Percentiles rank a stretch among this genome's conserved stretches.
Evolutionary conservation across 1,140 invertebrate genomes (phyloP).

Genomic region (Diploscapter pachys): DNA sequence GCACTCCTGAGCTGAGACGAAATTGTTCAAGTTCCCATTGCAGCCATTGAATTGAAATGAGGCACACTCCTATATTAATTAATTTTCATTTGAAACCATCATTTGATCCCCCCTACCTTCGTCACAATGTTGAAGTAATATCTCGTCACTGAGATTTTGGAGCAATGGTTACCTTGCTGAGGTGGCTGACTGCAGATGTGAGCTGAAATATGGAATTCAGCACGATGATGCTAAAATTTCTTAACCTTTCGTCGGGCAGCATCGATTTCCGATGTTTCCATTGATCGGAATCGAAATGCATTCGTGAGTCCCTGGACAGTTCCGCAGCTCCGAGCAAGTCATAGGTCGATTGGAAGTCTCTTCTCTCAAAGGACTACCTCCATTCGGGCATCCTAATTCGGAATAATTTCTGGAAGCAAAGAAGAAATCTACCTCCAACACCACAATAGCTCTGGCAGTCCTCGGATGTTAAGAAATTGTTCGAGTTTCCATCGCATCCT

Average conservation of each 20-base stretch:
- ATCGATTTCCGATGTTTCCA: slow-evolving; percentile 49
- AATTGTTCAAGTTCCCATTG: slow-evolving; percentile 54
- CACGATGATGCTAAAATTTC: too few relatives aligned
- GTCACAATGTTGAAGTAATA: slow-evolving; percentile 58
- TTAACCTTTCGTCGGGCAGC: slow-evolving; percentile 48
- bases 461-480: slow-evolving; percentile 36
- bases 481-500: slow-evolving; percentile 39
- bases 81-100: too few relatives aligned
- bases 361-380: slow-evolving; percentile 53
- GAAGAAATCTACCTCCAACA: slow-evolving; percentile 23
- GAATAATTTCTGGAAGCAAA: background rate
- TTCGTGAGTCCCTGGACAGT: slow-evolving; percentile 50
- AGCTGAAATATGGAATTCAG: slow-evolving; percentile 1
- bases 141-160: slow-evolving; percentile 46
- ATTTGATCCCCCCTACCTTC: slow-evolving; percentile 5
- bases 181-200: slow-evolving; percentile 53
- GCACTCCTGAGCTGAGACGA: slow-evolving; percentile 46
- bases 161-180: slow-evolving; percentile 52
- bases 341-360: slow-evolving; percentile 47
- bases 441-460: slow-evolving; percentile 40
- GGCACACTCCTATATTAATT: slow-evolving; percentile 29
- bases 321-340: slow-evolving; percentile 38
- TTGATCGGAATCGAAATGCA: slow-evolving; percentile 52
- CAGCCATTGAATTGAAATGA: slow-evolving; percentile 49
- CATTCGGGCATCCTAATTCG: slow-evolving; percentile 49